Evolutionary conservation across 2,888 invertebrate genomes (phyloP), one percentile per base, ranked within the genome.

Genomic region (Brachyptera putata): DNA sequence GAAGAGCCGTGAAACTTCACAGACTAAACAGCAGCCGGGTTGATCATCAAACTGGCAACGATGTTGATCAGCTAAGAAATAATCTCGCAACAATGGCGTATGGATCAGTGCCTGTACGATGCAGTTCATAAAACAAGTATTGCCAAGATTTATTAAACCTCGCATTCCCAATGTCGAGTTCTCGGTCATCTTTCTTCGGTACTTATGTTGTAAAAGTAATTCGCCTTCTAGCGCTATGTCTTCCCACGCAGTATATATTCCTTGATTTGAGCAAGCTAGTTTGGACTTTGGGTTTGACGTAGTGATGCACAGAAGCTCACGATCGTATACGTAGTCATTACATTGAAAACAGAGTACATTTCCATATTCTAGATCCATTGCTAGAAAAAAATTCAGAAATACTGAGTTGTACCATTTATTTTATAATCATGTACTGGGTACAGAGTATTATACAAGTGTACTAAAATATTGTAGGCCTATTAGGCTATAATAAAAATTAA

Each of bases 101-200:
- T 98, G 97, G 67, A 95, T 94, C 67, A 99, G 75, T 1, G 95
- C 92, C 80, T 95, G 94, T 9, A 98, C 89, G 69, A 98, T 95
- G 72, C 95, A 95, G 76, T 96, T 98, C 94, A 99, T 95, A 74
- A 96, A 99, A 77, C 98, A 99, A 2, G 98, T 98, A 67, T 95
- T 91, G 34, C 98, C 98, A 65, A 99, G 80, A 77, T 99, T 99
- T 70, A 96, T 87, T 60, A 99, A 78, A 0, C 98, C 98, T 58
- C 98, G 81, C 61, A 99, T 79, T 37, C 98, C 86, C 64, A 94
- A 88, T 30, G 90, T 89, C 58, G 91, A 88, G 70, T 89, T 86
- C 57, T 89, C 85, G 64, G 88, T 83, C 64, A 94, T 87, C 66
- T 88, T 80, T 56, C 92, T 82, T 60, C 91, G 80, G 67, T 88